phyloP scores from a whole-genome alignment of 2,797 vertebrate species.

The Hoplostethus atlanticus region DNA sequence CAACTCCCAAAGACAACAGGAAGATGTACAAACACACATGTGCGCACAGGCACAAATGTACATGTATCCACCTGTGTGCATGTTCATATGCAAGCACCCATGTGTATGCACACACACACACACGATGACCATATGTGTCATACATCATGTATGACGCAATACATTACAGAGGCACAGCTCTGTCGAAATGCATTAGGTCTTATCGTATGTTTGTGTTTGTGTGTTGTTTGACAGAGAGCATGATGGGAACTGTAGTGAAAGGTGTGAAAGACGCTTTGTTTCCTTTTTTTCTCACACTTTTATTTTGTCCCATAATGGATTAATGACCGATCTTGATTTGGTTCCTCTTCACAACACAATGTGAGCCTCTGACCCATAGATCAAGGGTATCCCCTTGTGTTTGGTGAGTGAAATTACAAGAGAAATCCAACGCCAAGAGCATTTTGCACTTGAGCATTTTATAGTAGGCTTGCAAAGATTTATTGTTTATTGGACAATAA shows the following conservation, averaged over 20 bases:
- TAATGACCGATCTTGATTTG: neutral
- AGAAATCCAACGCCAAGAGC: neutral
- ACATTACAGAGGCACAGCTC: no score
- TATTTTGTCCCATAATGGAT: neutral
- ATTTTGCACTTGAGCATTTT: neutral
- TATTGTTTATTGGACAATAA: no score
- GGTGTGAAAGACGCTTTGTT: neutral
- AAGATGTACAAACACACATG: conserved; percentile 20
- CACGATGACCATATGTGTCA: conserved; percentile 26
- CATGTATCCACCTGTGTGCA: neutral
- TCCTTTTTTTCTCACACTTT: neutral
- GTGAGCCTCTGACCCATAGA: conserved; percentile 47
- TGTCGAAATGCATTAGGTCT: neutral
- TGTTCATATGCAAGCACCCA: neutral
- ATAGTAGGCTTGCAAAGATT: no score
- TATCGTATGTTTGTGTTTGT: conserved; percentile 2
- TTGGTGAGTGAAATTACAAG: conserved; percentile 37
- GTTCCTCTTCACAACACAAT: neutral
- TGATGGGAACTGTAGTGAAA: neutral
- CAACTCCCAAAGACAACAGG: conserved; percentile 41
- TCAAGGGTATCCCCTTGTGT: conserved; percentile 77
- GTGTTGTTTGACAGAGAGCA: neutral
- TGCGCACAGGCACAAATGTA: neutral
- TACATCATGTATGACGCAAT: no score
- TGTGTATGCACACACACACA: neutral